phyloP scores from a whole-genome alignment of 2,113 vertebrate species.

The Plectropomus leopardus region DNA sequence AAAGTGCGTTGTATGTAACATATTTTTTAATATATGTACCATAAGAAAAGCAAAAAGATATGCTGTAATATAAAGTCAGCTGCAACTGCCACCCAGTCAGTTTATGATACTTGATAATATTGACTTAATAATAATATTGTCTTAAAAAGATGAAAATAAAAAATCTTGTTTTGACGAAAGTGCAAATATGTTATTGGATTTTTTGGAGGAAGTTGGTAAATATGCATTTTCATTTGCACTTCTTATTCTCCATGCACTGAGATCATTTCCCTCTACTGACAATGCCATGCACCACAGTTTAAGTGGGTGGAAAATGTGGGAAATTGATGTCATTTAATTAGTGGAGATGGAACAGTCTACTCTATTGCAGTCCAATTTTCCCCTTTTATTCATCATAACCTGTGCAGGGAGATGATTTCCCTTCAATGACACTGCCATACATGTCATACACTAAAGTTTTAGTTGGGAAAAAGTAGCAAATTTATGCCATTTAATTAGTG shows the following conservation, averaged over 20 bases:
- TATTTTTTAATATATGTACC: too few species aligned
- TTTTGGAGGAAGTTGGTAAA: background rate
- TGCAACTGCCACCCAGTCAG: background rate
- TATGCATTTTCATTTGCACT: background rate
- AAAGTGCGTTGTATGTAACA: too few species aligned
- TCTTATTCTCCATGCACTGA: background rate
- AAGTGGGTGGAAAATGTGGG: constrained; percentile 1
- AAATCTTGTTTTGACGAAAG: background rate
- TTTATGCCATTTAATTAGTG: constrained; percentile 62
- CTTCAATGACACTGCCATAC: constrained; percentile 47
- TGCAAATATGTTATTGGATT: background rate
- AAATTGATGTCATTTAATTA: constrained; percentile 65
- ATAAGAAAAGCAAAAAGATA: background rate
- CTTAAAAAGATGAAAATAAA: background rate
- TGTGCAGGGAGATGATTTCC: constrained; percentile 35
- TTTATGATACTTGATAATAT: background rate
- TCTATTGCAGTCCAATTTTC: constrained; percentile 27
- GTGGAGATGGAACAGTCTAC: constrained; percentile 42
- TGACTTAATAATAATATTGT: background rate
- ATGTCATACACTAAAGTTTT: constrained; percentile 50
- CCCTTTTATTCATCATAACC: constrained; percentile 48
- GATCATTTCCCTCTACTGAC: background rate
- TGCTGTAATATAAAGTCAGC: background rate
- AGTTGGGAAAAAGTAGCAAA: constrained; percentile 40
- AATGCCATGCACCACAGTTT: constrained; percentile 3